These are phyloP conservation scores for Acrobasis suavella DNA, from an alignment of 2,888 invertebrate species.

Conservation along the genomic window DNA sequence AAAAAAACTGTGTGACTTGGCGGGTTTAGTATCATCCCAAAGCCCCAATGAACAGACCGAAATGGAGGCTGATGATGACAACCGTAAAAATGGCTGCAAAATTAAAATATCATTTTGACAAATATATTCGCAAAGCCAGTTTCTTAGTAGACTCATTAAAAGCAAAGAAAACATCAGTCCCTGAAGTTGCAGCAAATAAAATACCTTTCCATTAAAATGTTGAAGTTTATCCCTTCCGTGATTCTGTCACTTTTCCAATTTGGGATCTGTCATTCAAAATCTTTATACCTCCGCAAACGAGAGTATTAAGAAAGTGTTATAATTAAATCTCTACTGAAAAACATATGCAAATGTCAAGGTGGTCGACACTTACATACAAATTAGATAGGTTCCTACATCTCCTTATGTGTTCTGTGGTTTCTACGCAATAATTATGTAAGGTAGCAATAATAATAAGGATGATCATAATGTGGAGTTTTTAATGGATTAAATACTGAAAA, in stretches of 20 bases:
- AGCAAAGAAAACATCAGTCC: not conserved
- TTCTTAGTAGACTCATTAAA: not conserved
- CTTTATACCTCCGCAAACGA: conserved; percentile 15
- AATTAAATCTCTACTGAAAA: conserved; percentile 7
- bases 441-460: no score
- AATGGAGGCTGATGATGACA: no score
- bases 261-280: conserved; percentile 18
- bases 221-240: conserved; percentile 19
- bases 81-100: no score
- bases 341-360: conserved; percentile 4
- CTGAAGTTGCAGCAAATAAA: not conserved
- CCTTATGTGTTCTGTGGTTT: no score
- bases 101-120: no score
- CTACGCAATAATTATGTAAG: no score
- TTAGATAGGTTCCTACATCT: not conserved
- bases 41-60: no score
- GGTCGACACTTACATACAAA: not conserved
- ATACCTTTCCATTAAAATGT: conserved; percentile 11
- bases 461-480: no score
- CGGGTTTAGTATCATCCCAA: no score
- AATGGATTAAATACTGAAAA: no score
- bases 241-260: conserved; percentile 21
- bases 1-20: no score
- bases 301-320: conserved; percentile 15
- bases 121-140: not conserved